A percentile compares a stretch with the other conserved stretches of the same genome.
Conservation (phyloP, 2,113 vertebrate species). For the Tyrannus savana region DNA sequence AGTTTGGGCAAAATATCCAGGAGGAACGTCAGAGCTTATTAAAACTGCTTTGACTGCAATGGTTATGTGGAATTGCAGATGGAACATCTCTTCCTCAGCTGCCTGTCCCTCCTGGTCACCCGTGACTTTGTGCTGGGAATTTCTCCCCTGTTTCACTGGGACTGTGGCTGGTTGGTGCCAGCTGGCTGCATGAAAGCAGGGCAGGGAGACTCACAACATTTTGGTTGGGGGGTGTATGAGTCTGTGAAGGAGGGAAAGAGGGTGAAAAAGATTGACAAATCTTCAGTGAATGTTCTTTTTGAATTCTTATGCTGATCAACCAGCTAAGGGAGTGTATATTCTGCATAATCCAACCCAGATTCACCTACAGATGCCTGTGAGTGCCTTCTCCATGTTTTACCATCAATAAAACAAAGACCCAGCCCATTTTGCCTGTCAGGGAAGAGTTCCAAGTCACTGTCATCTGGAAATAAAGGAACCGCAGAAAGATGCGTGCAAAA, state of each 20-base stretch:
- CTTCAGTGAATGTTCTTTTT: background rate
- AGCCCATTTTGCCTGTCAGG: background rate
- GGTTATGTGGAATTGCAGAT: background rate
- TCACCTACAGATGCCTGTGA: background rate
- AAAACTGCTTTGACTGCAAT: background rate
- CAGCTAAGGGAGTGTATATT: background rate
- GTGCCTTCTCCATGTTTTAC: background rate
- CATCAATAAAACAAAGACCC: background rate
- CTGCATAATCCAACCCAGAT: background rate
- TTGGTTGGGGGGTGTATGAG: background rate
- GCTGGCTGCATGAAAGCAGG: background rate
- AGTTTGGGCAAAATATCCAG: background rate
- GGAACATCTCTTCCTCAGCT: background rate
- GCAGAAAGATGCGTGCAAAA: background rate
- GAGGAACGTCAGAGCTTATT: background rate
- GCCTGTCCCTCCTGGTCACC: background rate
- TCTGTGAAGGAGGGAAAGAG: background rate
- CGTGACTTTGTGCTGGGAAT: background rate
- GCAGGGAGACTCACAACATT: background rate
- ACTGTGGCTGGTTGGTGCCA: fast-evolving
- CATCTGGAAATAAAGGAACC: constrained; percentile 31
- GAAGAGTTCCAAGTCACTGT: constrained; percentile 34
- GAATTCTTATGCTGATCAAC: background rate
- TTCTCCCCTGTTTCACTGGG: background rate
- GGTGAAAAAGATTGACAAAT: background rate